Evolutionary conservation across 2,113 vertebrate genomes (phyloP).

Genomic region (Boleophthalmus pectinirostris): DNA sequence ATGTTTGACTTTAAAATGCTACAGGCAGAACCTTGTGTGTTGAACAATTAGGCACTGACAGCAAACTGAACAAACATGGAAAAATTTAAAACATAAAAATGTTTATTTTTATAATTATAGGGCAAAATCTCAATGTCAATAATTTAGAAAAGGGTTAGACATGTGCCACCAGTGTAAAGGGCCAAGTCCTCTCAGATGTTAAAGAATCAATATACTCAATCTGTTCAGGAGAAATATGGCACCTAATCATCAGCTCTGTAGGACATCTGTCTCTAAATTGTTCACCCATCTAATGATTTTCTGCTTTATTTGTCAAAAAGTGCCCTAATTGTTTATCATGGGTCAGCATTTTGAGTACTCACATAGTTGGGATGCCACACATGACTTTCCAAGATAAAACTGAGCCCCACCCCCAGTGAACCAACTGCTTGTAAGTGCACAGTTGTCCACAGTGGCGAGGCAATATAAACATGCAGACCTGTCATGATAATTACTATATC

Average conservation of each 20-base stretch:
- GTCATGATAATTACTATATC: too few relatives aligned
- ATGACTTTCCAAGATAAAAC: slow-evolving; percentile 20
- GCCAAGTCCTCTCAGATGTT: not conserved
- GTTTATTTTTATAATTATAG: too few relatives aligned
- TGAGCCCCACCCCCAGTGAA: slow-evolving; percentile 5
- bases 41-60: too few relatives aligned
- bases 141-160: not conserved
- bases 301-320: not conserved
- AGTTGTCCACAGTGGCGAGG: slow-evolving; percentile 21
- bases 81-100: too few relatives aligned
- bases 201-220: slow-evolving; percentile 2
- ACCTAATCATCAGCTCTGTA: not conserved
- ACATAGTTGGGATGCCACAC: slow-evolving; percentile 34
- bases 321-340: not conserved
- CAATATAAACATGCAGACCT: not conserved
- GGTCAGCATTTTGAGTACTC: slow-evolving; percentile 19
- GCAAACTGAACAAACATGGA: too few relatives aligned
- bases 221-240: not conserved
- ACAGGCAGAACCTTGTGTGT: too few relatives aligned
- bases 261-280: not conserved
- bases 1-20: not conserved
- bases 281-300: not conserved
- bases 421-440: not conserved
- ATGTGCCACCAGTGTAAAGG: not conserved
- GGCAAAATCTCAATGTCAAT: not conserved